These are phyloP conservation scores for Tribolium freemani DNA, from an alignment of 2,888 invertebrate species.

Conservation along the genomic window DNA sequence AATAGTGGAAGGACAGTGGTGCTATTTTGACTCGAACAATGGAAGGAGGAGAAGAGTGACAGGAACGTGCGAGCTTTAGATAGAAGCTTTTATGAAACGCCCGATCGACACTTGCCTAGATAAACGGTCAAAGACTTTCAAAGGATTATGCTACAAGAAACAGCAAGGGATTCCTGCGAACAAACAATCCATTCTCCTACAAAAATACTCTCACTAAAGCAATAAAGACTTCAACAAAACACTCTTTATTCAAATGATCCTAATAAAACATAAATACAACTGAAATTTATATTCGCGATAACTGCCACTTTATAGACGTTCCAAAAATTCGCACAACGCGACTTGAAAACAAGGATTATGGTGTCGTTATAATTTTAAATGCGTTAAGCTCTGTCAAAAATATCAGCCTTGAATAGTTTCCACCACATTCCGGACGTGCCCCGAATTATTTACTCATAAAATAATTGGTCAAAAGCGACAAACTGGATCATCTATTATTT, in stretches of 20 bases:
- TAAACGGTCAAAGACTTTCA: conserved; percentile 47
- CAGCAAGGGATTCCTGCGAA: conserved; percentile 22
- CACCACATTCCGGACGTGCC: too few relatives aligned
- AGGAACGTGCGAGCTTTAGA: conserved; percentile 45
- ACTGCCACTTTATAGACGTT: not conserved
- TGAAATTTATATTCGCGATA: not conserved
- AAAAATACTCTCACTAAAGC: conserved; percentile 1
- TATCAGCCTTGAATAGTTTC: not conserved
- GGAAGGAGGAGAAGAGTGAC: conserved; percentile 32
- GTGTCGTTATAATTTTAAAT: not conserved
- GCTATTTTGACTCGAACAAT: conserved; percentile 42
- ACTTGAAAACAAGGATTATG: not conserved
- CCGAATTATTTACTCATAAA: too few relatives aligned
- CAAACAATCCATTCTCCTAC: conserved; percentile 28
- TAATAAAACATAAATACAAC: conserved; percentile 7
- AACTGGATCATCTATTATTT: not conserved
- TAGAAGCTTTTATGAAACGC: conserved; percentile 48
- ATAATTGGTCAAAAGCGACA: not conserved
- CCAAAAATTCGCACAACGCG: not conserved
- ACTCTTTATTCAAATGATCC: conserved; percentile 13
- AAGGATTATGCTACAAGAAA: conserved; percentile 34
- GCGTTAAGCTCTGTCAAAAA: not conserved
- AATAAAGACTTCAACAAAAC: conserved; percentile 15
- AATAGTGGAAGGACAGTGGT: conserved; percentile 24
- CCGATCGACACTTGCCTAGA: conserved; percentile 49